A percentile compares a stretch with the other conserved stretches of the same genome.
Conservation (phyloP, 2,888 invertebrate genomes). For the Eutolmus rufibarbis region DNA sequence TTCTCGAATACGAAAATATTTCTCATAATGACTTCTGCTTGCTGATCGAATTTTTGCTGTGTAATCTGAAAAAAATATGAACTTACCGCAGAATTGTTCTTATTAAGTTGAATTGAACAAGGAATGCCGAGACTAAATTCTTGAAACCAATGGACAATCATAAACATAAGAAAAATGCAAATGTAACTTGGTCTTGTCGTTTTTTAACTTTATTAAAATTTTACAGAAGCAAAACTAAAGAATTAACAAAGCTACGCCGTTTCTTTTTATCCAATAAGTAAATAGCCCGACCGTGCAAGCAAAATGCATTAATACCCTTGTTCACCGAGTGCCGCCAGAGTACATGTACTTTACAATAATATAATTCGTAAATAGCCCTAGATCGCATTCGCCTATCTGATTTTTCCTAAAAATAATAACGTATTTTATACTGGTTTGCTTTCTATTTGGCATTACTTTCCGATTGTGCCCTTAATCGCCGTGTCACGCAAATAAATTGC, state of each 20-base stretch:
- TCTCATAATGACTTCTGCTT: too few species aligned
- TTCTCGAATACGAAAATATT: too few species aligned
- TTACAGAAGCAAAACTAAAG: not conserved
- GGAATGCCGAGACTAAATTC: too few species aligned
- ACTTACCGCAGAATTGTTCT: too few species aligned
- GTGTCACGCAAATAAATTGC: not conserved
- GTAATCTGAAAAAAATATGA: too few species aligned
- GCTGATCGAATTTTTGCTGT: too few species aligned
- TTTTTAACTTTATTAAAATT: not conserved
- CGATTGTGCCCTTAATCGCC: not conserved
- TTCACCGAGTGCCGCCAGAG: not conserved
- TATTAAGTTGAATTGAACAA: too few species aligned
- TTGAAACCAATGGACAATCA: not conserved
- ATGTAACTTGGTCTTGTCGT: not conserved
- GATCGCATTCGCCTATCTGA: not conserved
- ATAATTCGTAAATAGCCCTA: not conserved
- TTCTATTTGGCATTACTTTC: not conserved
- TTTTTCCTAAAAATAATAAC: not conserved
- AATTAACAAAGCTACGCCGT: not conserved
- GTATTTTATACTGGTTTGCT: not conserved
- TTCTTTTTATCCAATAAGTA: not conserved
- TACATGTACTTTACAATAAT: not conserved
- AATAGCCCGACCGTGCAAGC: not conserved
- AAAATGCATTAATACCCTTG: not conserved
- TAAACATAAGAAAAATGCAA: not conserved